Percentiles rank a stretch among this genome's conserved stretches.
phyloP scores from a whole-genome alignment of 2,888 invertebrate genomes.

The Teleogryllus oceanicus region DNA sequence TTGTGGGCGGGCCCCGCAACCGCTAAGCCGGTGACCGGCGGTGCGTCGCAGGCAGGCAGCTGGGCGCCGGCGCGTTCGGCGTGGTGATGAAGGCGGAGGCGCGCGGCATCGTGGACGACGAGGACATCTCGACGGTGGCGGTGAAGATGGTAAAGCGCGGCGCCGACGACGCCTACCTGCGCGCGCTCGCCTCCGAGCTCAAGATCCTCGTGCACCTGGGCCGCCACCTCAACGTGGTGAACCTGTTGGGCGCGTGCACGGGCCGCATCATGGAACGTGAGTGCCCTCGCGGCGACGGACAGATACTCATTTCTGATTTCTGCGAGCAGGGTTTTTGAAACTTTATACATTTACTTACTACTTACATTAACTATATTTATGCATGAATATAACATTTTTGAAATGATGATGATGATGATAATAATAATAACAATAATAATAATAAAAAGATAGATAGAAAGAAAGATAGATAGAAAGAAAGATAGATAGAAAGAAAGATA shows the following conservation, averaged over 20 bases:
- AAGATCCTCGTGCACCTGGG: constrained; percentile 96
- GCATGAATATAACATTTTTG: no score
- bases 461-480: no score
- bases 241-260: constrained; percentile 90
- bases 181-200: constrained; percentile 84
- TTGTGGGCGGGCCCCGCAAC: no score
- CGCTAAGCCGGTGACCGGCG: not conserved
- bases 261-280: constrained; percentile 55
- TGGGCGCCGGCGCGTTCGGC: constrained; percentile 94
- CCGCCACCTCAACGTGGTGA: constrained; percentile 91
- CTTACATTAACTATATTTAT: no score
- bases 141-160: constrained; percentile 93
- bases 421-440: no score
- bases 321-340: no score
- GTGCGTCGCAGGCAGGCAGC: constrained; percentile 64
- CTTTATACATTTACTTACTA: no score
- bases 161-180: constrained; percentile 78
- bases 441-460: no score
- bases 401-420: no score
- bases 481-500: no score
- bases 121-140: constrained; percentile 76
- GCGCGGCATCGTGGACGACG: constrained; percentile 70
- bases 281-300: not conserved
- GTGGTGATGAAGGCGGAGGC: constrained; percentile 86
- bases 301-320: no score